Evolutionary conservation across 2,113 vertebrate species (phyloP), one percentile per base, ranked within the genome.

Genomic region (Mormyrus lacerda): DNA sequence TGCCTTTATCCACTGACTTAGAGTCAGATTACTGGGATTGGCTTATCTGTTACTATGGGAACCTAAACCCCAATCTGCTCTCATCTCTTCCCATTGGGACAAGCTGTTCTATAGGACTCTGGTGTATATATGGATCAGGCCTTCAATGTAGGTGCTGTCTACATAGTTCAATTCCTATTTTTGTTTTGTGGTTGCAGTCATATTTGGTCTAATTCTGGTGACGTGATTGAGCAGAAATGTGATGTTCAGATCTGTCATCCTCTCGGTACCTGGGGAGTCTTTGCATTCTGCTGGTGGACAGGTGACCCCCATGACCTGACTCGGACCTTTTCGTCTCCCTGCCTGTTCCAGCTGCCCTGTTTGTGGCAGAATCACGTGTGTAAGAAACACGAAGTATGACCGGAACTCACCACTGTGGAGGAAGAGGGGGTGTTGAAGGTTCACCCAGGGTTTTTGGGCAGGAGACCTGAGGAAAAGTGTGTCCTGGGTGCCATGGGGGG

Each of bases 1-100:
- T 99, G 97, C 97, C 98, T 99, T 99, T 99, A 99, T 99, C 97
- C 98, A 94, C 55, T 93, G 97, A 97, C 97, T 99, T 98, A 97
- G 98, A 99, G 97, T 99, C 98, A 95, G 97, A 98, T 99, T 99
- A 99, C 98, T 93, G 90, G 97, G 96, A 97, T 96, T 95, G 97
- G 96, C 96, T 98, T 99, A 98, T 99, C 98, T 98, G 96, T 96
- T 97, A 93, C 97, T 95, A 95, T 95, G 96, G 97, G 96, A 97
- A 96, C 96, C 96, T 97, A 96, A 95, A 96, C 96, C 97, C 97
- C 96, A 93, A 93, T 96, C 96, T 96, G 96, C 95, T 91, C 94
- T 92, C 94, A 91, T 95, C 95, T 96, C 97, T 97, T 97, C 97
- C 97, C 93, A 96, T 95, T 55, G 94, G 93, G 94, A 95, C 94